Conservation (phyloP, 1,140 invertebrate genomes). For the Coelopa frigida region DNA sequence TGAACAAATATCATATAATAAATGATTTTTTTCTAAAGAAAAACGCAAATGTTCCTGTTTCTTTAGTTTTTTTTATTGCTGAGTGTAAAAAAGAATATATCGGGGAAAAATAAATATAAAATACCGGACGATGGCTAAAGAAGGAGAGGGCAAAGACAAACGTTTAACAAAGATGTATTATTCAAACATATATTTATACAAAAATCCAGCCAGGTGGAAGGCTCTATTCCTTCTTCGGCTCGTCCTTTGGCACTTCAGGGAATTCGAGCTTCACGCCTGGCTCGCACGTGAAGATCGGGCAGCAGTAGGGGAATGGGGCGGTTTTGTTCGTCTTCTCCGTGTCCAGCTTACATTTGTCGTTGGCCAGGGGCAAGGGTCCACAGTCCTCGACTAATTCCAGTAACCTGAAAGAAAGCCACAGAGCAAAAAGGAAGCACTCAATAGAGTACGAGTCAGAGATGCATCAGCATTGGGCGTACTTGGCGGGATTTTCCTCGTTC, state of each 20-base stretch:
- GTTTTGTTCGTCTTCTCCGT: constrained; percentile 82
- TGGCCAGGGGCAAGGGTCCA: constrained; percentile 73
- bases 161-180: no score
- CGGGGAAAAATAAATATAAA: no score
- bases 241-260: constrained; percentile 64
- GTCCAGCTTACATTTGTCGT: constrained; percentile 78
- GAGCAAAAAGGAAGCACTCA: no score
- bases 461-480: constrained; percentile 19
- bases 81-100: no score
- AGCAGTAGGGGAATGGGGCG: constrained; percentile 75
- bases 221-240: constrained; percentile 45
- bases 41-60: no score
- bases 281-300: constrained; percentile 77
- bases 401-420: constrained; percentile 50
- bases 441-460: not conserved
- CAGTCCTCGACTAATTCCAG: constrained; percentile 82
- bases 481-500: constrained; percentile 60
- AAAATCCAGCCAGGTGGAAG: no score
- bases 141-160: no score
- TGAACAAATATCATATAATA: no score
- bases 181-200: no score
- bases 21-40: no score
- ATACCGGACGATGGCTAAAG: no score
- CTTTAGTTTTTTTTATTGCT: no score
- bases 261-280: constrained; percentile 75